Evolutionary conservation across 2,888 invertebrate species (phyloP), one percentile per base, ranked within the genome.

Genomic region (Cephalotes varians): DNA sequence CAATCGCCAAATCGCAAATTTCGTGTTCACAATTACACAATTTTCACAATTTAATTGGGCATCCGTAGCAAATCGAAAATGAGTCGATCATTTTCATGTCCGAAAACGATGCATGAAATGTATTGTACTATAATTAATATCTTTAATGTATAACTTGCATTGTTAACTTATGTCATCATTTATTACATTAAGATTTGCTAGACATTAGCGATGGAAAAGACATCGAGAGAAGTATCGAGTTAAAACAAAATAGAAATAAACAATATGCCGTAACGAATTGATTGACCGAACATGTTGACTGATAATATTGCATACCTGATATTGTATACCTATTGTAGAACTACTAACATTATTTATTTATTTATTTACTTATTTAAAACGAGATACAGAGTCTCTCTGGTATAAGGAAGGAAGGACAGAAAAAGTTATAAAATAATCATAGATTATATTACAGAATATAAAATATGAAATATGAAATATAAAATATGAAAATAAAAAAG

Each of bases 11-110:
- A 47, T 73, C 18, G 15, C 44, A 69, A 85, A 67, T 81, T 25
- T 37, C 15, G 10, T 4, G 18, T 28, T 44, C 64, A 62, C 62
- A 60, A 37, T 62, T 62, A 34, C 34, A 34, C 34, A 47, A 47
- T 37, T 54, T 18, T 18, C 51, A 73, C 47, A 79, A 82, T 82
- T 65, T 76, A 79, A 85, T 81, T 69, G 64, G 15, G 9, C 31
- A 7, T 74, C 67, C 72, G 69, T 72, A 44, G 60, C 47, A 69
- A 85, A 88, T 72, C 15, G 15, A n/a, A 40, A 40, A 25, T 44
- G 9, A 51, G 21, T 9, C 25, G 15, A 31, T 34, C 10, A 25
- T 71, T 44, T 54, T 37, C 44, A 25, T 28, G 12, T 44, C 3
- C 9, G 25, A 72, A 40, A 72, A 56, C 9, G 5, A 34, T 34